A percentile compares a stretch with the other conserved stretches of the same genome.
phyloP scores from a whole-genome alignment of 2,888 invertebrate genomes.

The Amphiduros pacificus region DNA sequence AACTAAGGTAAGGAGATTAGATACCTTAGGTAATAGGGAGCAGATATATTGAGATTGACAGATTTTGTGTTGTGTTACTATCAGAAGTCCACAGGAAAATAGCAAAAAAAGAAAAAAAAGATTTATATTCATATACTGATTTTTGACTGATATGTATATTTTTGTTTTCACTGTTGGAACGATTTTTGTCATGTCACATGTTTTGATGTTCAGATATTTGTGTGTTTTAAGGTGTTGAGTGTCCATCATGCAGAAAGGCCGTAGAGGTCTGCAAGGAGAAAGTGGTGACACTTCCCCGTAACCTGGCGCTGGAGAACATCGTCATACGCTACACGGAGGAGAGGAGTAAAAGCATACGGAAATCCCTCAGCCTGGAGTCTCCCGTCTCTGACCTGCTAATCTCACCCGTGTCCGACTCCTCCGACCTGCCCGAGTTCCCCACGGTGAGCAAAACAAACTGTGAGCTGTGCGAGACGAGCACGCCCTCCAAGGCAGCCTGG shows the following conservation, averaged over 20 bases:
- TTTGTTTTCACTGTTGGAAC: too few species aligned
- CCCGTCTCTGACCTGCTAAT: slow-evolving; percentile 23
- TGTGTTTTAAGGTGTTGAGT: slow-evolving; percentile 37
- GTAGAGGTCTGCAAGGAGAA: slow-evolving; percentile 36
- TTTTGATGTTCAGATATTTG: background rate
- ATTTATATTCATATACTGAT: background rate
- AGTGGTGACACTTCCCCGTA: slow-evolving; percentile 43
- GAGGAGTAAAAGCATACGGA: slow-evolving; percentile 41
- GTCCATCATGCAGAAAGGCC: slow-evolving; percentile 49
- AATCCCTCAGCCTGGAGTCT: slow-evolving; percentile 38
- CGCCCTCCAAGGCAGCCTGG: slow-evolving; percentile 40
- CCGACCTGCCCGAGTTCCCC: slow-evolving; percentile 20
- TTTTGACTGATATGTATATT: background rate
- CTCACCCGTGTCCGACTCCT: slow-evolving; percentile 16
- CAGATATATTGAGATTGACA: too few species aligned
- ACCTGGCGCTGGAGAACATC: slow-evolving; percentile 53
- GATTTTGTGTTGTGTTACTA: too few species aligned
- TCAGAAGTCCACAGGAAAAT: too few species aligned
- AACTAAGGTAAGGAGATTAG: too few species aligned
- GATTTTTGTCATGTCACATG: too few species aligned
- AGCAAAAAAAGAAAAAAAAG: background rate
- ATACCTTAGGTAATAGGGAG: too few species aligned
- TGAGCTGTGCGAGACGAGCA: slow-evolving; percentile 43
- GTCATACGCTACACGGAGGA: slow-evolving; percentile 53
- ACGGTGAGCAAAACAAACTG: slow-evolving; percentile 26